phyloP scores from a whole-genome alignment of 2,797 vertebrate species.

The Tapirus indicus region DNA sequence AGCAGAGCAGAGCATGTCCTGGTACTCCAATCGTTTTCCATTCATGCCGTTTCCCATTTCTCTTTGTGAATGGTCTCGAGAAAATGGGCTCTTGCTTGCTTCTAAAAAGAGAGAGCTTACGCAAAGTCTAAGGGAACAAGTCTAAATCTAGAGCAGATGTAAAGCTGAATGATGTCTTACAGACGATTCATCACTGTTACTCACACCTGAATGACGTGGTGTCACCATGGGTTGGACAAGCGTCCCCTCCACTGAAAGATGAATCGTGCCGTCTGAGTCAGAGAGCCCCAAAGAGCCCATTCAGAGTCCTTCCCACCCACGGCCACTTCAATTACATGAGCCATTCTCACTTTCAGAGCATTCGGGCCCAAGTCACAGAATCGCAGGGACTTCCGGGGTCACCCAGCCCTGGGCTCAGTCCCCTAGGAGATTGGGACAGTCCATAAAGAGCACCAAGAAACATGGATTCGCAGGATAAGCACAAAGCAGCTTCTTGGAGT shows the following conservation, averaged over 20 bases:
- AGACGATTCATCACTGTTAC: not conserved
- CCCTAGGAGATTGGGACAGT: not conserved
- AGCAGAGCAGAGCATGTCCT: rapidly evolving
- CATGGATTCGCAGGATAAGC: not conserved
- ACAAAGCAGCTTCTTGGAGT: not conserved
- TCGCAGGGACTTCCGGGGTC: not conserved
- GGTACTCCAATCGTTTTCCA: not conserved
- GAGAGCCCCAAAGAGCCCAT: conserved; percentile 6
- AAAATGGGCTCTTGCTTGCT: not conserved
- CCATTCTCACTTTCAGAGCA: not conserved
- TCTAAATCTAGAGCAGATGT: not conserved
- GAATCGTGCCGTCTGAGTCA: conserved; percentile 63
- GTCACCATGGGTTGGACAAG: not conserved
- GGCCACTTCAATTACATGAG: not conserved
- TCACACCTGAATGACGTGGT: conserved; percentile 8
- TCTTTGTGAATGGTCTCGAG: not conserved
- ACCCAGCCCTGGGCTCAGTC: not conserved
- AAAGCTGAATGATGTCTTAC: not conserved
- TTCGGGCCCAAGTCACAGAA: not conserved
- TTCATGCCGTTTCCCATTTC: not conserved
- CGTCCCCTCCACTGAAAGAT: not conserved
- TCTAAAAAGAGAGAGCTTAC: conserved; percentile 1
- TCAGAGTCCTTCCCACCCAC: not conserved
- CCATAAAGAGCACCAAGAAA: not conserved
- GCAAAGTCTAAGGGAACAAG: not conserved